These are phyloP conservation scores for Luperina testacea DNA, from an alignment of 2,888 invertebrate species.

Conservation along the genomic window DNA sequence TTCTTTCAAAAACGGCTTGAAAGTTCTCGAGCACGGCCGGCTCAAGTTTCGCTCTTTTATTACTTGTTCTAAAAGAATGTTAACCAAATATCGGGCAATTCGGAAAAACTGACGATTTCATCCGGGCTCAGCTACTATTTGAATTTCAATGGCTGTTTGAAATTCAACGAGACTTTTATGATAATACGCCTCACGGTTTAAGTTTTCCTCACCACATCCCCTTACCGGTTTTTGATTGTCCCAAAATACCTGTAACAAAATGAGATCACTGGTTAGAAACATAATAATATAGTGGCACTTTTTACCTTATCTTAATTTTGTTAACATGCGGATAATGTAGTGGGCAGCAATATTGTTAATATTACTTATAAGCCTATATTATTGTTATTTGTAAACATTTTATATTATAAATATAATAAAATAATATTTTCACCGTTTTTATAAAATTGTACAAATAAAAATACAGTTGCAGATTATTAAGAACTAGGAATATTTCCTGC, in stretches of 20 bases:
- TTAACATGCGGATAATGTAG: too few relatives aligned
- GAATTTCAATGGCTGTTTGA: constrained; percentile 78
- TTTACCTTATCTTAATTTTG: too few relatives aligned
- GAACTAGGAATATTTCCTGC: neutral
- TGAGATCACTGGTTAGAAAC: constrained; percentile 58
- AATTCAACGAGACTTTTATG: constrained; percentile 82
- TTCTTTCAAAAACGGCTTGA: constrained; percentile 53
- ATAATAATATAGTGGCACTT: neutral
- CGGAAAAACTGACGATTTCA: constrained; percentile 67
- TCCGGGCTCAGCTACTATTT: constrained; percentile 73
- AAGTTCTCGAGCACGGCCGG: constrained; percentile 54
- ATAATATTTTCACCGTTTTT: neutral
- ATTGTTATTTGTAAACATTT: too few relatives aligned
- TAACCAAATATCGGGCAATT: constrained; percentile 67
- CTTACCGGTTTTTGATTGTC: constrained; percentile 80
- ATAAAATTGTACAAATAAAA: neutral
- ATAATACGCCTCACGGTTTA: constrained; percentile 72
- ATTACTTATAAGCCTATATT: too few relatives aligned
- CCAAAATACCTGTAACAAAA: constrained; percentile 88
- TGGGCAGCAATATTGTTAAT: too few relatives aligned
- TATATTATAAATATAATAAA: too few relatives aligned
- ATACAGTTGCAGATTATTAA: neutral
- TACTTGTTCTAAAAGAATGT: constrained; percentile 62
- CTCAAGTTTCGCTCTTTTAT: constrained; percentile 58
- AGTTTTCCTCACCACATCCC: constrained; percentile 67